These are phyloP conservation scores for Brachynemurus nebulosus DNA, from an alignment of 2,888 invertebrate genomes.

Conservation along the genomic window DNA sequence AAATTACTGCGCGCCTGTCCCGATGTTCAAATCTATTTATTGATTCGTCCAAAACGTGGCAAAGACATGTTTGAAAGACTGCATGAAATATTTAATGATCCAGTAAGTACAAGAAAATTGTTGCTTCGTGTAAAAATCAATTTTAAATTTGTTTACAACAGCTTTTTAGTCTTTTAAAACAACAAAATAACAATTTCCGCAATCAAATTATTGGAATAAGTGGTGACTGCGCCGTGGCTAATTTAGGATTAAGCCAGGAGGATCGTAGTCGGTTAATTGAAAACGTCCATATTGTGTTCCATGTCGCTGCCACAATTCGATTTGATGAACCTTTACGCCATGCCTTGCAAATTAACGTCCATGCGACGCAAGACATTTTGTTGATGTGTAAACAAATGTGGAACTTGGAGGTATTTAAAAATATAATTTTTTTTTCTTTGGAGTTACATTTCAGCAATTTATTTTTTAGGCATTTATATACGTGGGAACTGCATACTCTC, in stretches of 20 bases:
- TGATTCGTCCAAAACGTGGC: slow-evolving; percentile 43
- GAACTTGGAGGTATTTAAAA: slow-evolving; percentile 45
- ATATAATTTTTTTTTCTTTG: background rate
- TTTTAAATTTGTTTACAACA: background rate
- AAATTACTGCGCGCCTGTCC: slow-evolving; percentile 43
- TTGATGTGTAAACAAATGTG: slow-evolving; percentile 54
- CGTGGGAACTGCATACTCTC: slow-evolving; percentile 70
- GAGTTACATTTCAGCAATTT: background rate
- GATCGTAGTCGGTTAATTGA: slow-evolving; percentile 46
- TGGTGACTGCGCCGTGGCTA: slow-evolving; percentile 35
- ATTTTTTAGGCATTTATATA: slow-evolving; percentile 49
- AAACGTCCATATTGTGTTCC: slow-evolving; percentile 59
- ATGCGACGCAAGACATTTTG: slow-evolving; percentile 61
- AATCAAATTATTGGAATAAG: background rate
- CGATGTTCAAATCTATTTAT: slow-evolving; percentile 38
- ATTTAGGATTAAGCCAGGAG: slow-evolving; percentile 44
- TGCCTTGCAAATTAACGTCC: slow-evolving; percentile 66
- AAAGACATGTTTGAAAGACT: slow-evolving; percentile 49
- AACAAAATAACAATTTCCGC: background rate
- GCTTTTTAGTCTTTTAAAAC: background rate
- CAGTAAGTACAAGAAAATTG: slow-evolving; percentile 32
- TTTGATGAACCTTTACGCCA: slow-evolving; percentile 71
- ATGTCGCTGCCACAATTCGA: slow-evolving; percentile 84
- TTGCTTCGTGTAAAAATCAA: background rate
- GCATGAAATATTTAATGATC: slow-evolving; percentile 53